phyloP scores from a whole-genome alignment of 2,113 vertebrate genomes.

The Nansenia antarctica region DNA sequence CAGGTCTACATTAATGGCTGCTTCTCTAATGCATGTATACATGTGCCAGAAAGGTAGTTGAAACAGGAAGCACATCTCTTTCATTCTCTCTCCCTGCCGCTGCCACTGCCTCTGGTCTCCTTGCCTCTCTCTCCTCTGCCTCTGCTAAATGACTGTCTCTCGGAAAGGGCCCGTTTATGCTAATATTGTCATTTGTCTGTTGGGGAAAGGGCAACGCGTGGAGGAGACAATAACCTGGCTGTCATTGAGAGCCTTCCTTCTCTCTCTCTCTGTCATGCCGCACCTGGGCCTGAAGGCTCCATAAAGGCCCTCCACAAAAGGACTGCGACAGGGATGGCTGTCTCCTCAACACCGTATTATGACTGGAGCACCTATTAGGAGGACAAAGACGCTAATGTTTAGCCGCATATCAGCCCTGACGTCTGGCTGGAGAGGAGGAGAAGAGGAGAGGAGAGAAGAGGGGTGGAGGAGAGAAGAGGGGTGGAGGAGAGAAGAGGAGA shows the following conservation, averaged over 20 bases:
- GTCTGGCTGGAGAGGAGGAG: neutral
- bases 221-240: conserved; percentile 33
- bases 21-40: neutral
- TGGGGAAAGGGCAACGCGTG: conserved; percentile 25
- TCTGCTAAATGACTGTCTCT: conserved; percentile 34
- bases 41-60: neutral
- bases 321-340: neutral
- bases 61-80: neutral
- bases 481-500: neutral
- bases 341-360: conserved; percentile 19
- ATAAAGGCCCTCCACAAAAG: conserved; percentile 6
- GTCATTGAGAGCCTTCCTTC: conserved; percentile 10
- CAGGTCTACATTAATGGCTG: neutral
- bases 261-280: neutral
- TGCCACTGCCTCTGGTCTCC: neutral
- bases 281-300: conserved; percentile 3
- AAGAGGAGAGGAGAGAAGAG: neutral
- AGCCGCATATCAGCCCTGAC: neutral
- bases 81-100: neutral
- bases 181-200: conserved; percentile 48
- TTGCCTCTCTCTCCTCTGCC: conserved; percentile 6
- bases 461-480: neutral
- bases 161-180: conserved; percentile 37
- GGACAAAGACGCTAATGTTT: conserved; percentile 13
- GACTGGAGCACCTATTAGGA: conserved; percentile 20